Evolutionary conservation across 2,888 invertebrate genomes (phyloP).

Genomic region (Eumacrocentrus americanus): DNA sequence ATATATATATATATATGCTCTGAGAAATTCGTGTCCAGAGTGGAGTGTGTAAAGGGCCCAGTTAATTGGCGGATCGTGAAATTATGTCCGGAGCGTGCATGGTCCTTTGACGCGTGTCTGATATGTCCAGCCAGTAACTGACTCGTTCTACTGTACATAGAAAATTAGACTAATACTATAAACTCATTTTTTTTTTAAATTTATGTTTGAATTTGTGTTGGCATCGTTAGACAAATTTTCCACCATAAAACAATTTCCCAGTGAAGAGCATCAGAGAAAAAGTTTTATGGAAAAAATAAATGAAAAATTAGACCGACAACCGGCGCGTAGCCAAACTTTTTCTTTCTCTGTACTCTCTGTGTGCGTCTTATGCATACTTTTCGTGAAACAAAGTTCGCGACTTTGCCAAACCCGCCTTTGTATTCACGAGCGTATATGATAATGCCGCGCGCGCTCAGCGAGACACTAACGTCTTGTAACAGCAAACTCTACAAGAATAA

Average conservation of each 20-base stretch:
- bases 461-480: constrained; percentile 22
- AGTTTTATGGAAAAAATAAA: constrained; percentile 26
- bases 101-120: constrained; percentile 1
- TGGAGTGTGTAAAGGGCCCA: constrained; percentile 10
- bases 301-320: constrained; percentile 32
- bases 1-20: neutral
- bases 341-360: constrained; percentile 19
- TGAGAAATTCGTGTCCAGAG: neutral
- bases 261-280: constrained; percentile 9
- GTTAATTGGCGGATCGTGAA: constrained; percentile 39
- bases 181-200: no score
- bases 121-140: constrained; percentile 13
- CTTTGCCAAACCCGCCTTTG: constrained; percentile 38
- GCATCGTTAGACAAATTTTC: no score
- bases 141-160: constrained; percentile 19
- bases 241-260: constrained; percentile 3
- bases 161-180: no score
- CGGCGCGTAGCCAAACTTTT: constrained; percentile 20
- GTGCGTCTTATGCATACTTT: no score
- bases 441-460: constrained; percentile 39
- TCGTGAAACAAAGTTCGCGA: constrained; percentile 28
- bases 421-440: constrained; percentile 45
- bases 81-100: constrained; percentile 24
- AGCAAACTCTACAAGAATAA: constrained; percentile 23
- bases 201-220: no score